phyloP scores from a whole-genome alignment of 2,113 vertebrate genomes.

The Apteryx mantelli region DNA sequence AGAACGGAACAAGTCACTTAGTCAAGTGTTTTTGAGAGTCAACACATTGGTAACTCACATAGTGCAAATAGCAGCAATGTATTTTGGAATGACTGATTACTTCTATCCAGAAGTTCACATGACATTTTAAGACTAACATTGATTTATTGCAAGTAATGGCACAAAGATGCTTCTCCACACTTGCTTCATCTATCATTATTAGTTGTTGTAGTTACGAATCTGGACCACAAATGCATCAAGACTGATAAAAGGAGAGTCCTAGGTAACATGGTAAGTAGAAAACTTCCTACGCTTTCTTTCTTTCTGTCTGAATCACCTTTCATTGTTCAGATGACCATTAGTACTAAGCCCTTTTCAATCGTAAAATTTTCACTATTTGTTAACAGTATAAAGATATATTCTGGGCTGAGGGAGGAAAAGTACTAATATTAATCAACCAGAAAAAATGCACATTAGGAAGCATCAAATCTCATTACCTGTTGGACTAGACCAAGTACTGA shows the following conservation, averaged over 20 bases:
- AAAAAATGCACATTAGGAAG: neutral
- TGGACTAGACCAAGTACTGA: neutral
- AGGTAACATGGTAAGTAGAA: neutral
- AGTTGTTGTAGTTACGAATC: neutral
- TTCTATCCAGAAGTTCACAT: conserved; percentile 11
- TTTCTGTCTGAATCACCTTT: neutral
- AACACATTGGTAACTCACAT: conserved; percentile 25
- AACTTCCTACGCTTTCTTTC: neutral
- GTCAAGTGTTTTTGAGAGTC: conserved; percentile 23
- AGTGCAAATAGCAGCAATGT: conserved; percentile 47
- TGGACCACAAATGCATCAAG: neutral
- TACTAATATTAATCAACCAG: neutral
- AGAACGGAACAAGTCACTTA: conserved; percentile 2
- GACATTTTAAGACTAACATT: conserved; percentile 19
- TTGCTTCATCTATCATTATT: neutral
- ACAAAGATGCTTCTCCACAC: conserved; percentile 25
- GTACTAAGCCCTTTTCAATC: neutral
- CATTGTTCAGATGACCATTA: neutral
- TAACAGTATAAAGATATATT: neutral
- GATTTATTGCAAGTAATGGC: conserved; percentile 36
- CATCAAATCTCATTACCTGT: neutral
- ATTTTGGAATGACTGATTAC: conserved; percentile 42
- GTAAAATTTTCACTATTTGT: neutral
- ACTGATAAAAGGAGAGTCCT: neutral
- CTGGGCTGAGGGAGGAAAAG: neutral